Conservation (phyloP, 2,113 vertebrate genomes). For the Alethe castanea region DNA sequence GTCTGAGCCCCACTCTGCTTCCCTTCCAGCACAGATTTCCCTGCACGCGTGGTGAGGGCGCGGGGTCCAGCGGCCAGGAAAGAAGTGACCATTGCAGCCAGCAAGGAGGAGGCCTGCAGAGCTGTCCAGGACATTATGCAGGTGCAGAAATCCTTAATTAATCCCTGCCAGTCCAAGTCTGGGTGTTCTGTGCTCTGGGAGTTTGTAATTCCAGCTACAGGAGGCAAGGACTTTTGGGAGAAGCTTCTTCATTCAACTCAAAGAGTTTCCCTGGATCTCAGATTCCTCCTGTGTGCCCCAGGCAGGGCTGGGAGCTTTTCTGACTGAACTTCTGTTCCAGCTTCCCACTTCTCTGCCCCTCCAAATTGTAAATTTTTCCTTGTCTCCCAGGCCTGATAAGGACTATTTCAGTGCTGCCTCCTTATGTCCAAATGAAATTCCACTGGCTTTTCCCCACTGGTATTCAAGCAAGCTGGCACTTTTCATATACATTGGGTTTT, state of each 20-base stretch:
- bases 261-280: background rate
- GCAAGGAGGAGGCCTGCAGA: conserved; percentile 84
- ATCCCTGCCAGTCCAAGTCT: background rate
- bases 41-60: conserved; percentile 85
- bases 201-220: background rate
- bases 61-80: conserved; percentile 82
- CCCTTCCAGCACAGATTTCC: conserved; percentile 80
- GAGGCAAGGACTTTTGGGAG: background rate
- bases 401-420: background rate
- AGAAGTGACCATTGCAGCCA: conserved; percentile 81
- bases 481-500: background rate
- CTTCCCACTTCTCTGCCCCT: background rate
- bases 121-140: conserved; percentile 88
- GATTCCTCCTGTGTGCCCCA: background rate
- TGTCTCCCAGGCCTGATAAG: background rate
- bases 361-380: background rate
- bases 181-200: background rate
- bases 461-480: background rate
- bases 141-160: conserved; percentile 61
- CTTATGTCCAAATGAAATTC: background rate
- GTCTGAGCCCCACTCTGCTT: background rate
- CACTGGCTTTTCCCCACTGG: background rate
- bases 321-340: background rate
- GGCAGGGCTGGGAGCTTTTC: background rate
- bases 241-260: background rate